These are phyloP conservation scores for Lepidotrigona ventralis DNA, from an alignment of 1,140 invertebrate genomes.

Conservation along the genomic window DNA sequence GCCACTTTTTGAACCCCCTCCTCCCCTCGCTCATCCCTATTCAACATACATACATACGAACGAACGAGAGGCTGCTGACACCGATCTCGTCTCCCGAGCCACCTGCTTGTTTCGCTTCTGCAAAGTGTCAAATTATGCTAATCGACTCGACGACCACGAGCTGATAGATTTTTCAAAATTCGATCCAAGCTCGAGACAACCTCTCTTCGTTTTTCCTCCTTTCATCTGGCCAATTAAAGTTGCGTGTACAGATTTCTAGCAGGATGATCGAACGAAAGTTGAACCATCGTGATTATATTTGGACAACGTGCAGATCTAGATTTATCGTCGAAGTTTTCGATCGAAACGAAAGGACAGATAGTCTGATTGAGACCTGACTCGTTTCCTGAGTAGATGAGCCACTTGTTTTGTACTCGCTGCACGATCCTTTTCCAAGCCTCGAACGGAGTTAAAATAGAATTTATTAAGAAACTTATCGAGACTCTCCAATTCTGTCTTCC, in stretches of 20 bases:
- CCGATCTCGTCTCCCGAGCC: not conserved
- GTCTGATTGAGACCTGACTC: not conserved
- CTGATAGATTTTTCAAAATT: slow-evolving; percentile 46
- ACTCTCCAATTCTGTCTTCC: not conserved
- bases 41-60: not conserved
- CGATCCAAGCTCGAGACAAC: not conserved
- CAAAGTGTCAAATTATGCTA: slow-evolving; percentile 43
- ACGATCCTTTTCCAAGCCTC: not conserved
- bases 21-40: too few relatives aligned
- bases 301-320: not conserved
- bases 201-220: slow-evolving; percentile 12
- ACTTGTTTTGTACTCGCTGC: not conserved
- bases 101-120: not conserved
- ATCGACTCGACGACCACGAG: not conserved
- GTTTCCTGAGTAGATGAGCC: not conserved
- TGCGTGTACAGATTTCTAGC: too few relatives aligned
- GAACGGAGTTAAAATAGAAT: not conserved
- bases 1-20: slow-evolving; percentile 14
- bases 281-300: not conserved
- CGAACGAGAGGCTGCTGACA: slow-evolving; percentile 17
- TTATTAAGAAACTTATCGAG: not conserved
- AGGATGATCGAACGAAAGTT: not conserved
- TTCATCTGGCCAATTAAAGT: too few relatives aligned
- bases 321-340: not conserved
- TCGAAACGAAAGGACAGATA: not conserved